Percentiles rank a stretch among this genome's conserved stretches.
These are phyloP conservation scores for Drosophila biarmipes DNA, from an alignment of 1,140 invertebrate species.

Conservation along the genomic window DNA sequence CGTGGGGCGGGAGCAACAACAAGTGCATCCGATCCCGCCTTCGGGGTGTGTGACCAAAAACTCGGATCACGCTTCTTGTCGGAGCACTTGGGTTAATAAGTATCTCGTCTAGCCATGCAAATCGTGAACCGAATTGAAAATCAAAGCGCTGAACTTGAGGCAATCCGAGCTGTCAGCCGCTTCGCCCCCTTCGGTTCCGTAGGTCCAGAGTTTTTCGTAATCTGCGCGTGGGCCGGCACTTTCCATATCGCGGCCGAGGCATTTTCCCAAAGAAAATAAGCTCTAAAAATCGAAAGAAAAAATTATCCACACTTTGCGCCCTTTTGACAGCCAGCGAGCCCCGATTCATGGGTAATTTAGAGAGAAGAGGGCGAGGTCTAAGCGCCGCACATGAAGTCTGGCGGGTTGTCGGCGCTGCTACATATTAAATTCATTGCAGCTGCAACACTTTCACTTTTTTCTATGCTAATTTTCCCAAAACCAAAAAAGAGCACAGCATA, in stretches of 20 bases:
- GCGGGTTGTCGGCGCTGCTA: constrained; percentile 38
- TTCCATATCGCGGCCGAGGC: constrained; percentile 27
- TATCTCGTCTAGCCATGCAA: constrained; percentile 64
- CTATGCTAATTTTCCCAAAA: constrained; percentile 62
- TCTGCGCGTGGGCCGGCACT: constrained; percentile 47
- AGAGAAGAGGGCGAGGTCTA: constrained; percentile 47
- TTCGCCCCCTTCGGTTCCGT: not conserved
- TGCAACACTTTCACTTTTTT: constrained; percentile 76
- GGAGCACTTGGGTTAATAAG: constrained; percentile 60
- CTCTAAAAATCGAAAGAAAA: not conserved
- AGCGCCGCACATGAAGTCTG: constrained; percentile 53
- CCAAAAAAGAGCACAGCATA: constrained; percentile 11
- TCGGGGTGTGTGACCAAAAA: constrained; percentile 60
- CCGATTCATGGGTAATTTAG: constrained; percentile 46
- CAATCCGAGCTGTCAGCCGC: constrained; percentile 21
- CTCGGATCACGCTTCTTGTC: constrained; percentile 57
- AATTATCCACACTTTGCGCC: constrained; percentile 64
- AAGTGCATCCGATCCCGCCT: constrained; percentile 44
- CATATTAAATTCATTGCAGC: constrained; percentile 75
- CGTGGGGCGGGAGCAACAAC: constrained; percentile 22
- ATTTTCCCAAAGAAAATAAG: constrained; percentile 37
- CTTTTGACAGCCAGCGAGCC: constrained; percentile 56
- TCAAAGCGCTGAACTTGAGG: constrained; percentile 58
- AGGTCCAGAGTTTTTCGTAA: not conserved
- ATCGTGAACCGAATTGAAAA: constrained; percentile 56